Evolutionary conservation across 1,140 invertebrate species (phyloP), one percentile per base, ranked within the genome.

Genomic region (Arctopsyche grandis): DNA sequence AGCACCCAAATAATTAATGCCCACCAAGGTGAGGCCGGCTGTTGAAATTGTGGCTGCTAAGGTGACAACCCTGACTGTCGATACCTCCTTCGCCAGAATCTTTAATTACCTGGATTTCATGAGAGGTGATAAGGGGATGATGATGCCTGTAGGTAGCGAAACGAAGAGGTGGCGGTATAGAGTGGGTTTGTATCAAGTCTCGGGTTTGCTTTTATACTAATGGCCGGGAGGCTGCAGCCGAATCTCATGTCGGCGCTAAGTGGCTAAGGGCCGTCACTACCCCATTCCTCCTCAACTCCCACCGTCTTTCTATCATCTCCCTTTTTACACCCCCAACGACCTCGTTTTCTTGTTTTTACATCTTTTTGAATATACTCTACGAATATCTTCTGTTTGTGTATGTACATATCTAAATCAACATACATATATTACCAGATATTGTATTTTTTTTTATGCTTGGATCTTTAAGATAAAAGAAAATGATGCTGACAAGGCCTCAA

Each of bases 1-100:
- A 82, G 81, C 81, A 60, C 56, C 78, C 19, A 78, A 56, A 78
- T 79, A 82, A 82, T 82, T 79, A 79, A 82, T 82, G 69, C 78
- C 29, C 26, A 10, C n/a, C 43, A 52, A 81, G 70, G 70, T 74
- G 48, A 81, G 77, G 60, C n/a, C 77, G 81, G 79, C 78, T 69
- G 16, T 19, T 60, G 56, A 21, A 60, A 60, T 16, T 21, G 56
- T 29, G 69, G 29, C 1, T 3, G 22, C 63, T 22, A 19, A 24
- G 21, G 58, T 60, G 58, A 60, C 21, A 24, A 60, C 58, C 21
- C 21, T 60, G n/a, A 16, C 19, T 60, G 58, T 60, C 21, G 9
- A 60, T 24, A 9, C 10, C 16, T 16, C 12, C n/a, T n/a, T n/a
- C 48, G 48, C 1, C 10, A 52, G 1, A 52, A 52, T 52, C 48